phyloP scores from a whole-genome alignment of 2,113 vertebrate species.

The Tauraco erythrolophus region DNA sequence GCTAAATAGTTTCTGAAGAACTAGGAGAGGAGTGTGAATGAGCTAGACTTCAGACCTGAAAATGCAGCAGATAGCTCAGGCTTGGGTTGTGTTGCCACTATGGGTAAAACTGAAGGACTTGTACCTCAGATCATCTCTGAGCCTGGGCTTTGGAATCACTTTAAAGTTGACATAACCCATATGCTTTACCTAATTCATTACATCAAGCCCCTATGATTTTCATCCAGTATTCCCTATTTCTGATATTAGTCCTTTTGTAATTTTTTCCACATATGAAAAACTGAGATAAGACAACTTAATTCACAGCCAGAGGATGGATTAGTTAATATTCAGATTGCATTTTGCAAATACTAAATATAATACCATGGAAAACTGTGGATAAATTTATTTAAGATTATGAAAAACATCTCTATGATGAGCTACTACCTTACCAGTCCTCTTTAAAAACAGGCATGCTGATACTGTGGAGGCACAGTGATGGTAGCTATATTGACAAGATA shows the following conservation, averaged over 20 bases:
- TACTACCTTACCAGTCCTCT: background rate
- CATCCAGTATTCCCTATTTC: background rate
- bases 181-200: background rate
- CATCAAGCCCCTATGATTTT: background rate
- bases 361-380: background rate
- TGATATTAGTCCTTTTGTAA: background rate
- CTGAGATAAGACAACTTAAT: constrained; percentile 23
- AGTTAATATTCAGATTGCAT: background rate
- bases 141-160: background rate
- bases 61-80: background rate
- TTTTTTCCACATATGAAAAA: constrained; percentile 8
- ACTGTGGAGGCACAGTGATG: background rate
- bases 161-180: background rate
- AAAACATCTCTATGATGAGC: background rate
- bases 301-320: constrained; percentile 8
- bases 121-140: background rate
- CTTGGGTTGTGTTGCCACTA: background rate
- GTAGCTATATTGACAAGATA: background rate
- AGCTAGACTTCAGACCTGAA: background rate
- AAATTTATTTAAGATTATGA: background rate
- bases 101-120: background rate
- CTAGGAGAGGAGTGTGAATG: background rate
- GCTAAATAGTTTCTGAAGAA: background rate
- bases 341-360: background rate
- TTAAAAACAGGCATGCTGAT: background rate